These are phyloP conservation scores for Aproaerema taeniolella DNA, from an alignment of 2,888 invertebrate species.

Conservation along the genomic window DNA sequence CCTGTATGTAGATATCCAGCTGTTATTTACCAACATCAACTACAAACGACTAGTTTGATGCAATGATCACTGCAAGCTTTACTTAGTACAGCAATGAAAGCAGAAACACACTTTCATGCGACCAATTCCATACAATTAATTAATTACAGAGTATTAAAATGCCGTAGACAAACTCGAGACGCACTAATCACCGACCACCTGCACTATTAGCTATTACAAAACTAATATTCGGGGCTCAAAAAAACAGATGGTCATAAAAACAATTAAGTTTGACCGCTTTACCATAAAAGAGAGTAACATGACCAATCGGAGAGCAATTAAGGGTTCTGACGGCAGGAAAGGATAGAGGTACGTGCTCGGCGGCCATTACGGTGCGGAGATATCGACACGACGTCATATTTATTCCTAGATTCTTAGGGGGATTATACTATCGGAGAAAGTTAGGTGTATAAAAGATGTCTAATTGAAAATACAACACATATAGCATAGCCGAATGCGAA, in stretches of 20 bases:
- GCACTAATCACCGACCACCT: constrained; percentile 63
- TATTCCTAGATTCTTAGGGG: constrained; percentile 34
- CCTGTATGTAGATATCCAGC: no score
- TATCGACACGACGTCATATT: constrained; percentile 30
- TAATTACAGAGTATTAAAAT: constrained; percentile 47
- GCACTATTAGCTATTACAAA: constrained; percentile 41
- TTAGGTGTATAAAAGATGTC: neutral
- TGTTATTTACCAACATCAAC: no score
- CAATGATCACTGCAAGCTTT: no score
- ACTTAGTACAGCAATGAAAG: no score
- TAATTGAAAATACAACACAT: no score
- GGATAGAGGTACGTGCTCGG: constrained; percentile 48
- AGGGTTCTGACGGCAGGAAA: constrained; percentile 70
- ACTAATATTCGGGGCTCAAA: constrained; percentile 55
- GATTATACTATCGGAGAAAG: constrained; percentile 24
- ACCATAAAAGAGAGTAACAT: constrained; percentile 72
- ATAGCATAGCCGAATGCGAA: no score
- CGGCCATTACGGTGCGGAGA: constrained; percentile 27
- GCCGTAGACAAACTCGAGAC: constrained; percentile 43
- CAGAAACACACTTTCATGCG: constrained; percentile 5
- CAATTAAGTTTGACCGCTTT: constrained; percentile 72
- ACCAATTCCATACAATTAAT: constrained; percentile 11
- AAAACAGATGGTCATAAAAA: constrained; percentile 70
- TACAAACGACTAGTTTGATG: no score
- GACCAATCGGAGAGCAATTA: constrained; percentile 69